Evolutionary conservation across 2,888 invertebrate genomes (phyloP), one percentile per base, ranked within the genome.

Genomic region (Rhamphomyia laevipes): DNA sequence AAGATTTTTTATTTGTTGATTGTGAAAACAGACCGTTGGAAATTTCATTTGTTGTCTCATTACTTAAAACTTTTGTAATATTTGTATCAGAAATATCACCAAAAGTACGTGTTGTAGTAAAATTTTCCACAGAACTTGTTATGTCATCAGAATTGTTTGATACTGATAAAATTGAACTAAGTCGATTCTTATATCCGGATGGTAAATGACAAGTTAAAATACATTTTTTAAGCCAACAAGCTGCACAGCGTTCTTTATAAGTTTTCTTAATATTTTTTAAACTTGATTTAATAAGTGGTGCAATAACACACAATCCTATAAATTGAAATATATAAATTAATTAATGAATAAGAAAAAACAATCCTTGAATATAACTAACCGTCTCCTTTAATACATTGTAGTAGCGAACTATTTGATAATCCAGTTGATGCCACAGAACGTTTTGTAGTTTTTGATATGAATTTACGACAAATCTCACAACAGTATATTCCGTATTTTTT

Each of bases 141-240:
- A 11, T 2, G 16, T 23, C 18, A 33, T 35, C 35, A 16, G 17
- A 15, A 16, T 35, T 42, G 9, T 35, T 27, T 9, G 37, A 13
- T 31, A 77, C 72, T 1, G 87, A 86, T 56, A 89, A 69, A 70
- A 86, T 77, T 47, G 79, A 75, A 53, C 78, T 78, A 48, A 89
- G 72, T 46, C 81, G 80, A 52, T 79, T 74, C 62, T 80, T 79
- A 51, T 86, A 74, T 38, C 77, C 76, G 27, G 78, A 73, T 46
- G 88, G 84, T 63, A 89, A 79, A 68, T 86, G 84, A 67, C 86
- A 86, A 51, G 83, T 80, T 61, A 82, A 80, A 42, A 90, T 72
- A 65, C 90, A 90, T 75, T 86, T 80, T 69, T 84, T 86, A 12
- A 91, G 74, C 87, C 91, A 90, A 67, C 91, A 92, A 15, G 88